Base-by-base conservation (phyloP, 2,113 vertebrate genomes). In the Gymnocephalus cernua region DNA sequence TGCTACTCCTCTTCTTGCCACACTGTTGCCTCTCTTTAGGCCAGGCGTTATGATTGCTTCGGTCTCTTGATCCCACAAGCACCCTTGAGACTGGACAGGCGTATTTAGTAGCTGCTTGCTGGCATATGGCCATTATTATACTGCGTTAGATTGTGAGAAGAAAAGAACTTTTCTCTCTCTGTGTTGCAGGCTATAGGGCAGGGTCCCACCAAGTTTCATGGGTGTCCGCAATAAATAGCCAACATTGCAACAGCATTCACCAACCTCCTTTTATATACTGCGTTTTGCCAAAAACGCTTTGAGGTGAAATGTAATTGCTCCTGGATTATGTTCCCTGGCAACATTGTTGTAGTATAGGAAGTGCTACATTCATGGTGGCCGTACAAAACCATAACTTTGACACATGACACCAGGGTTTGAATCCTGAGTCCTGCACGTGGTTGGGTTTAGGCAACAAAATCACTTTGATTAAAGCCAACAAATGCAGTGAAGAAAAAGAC, bases 1-100 rank as follows among this genome's bases (percentile, higher is more conserved):
- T 69, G 70, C 63, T 62, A 71, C 58, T 69, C 47, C 48, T 82
- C 64, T 71, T 54, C 29, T 66, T 12, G 8, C 64, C 63, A 76
- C 84, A 63, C 51, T 76, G 64, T 48, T 67, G 38, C 48, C 74
- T 79, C 85, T 89, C 83, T 89, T 79, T 80, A 81, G 78, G 84
- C 69, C 35, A 61, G 58, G 74, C 27, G 64, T 86, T 81, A 75
- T 18, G 75, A 82, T 79, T 62, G 80, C 91, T 86, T 85, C 80
- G 18, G 78, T 89, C 88, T 83, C 82, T 80, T 88, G 88, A 91
- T 94, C 87, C 87, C 72, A 80, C 71, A 72, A 90, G 90, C 77
- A 86, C 83, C 87, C 88, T 89, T 86, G 88, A 93, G 89, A 92
- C 74, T 77, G 85, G 58, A 68, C 82, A 35, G 73, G 78, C 45